Conservation (phyloP, 2,113 vertebrate genomes). For the Aphyosemion australe region DNA sequence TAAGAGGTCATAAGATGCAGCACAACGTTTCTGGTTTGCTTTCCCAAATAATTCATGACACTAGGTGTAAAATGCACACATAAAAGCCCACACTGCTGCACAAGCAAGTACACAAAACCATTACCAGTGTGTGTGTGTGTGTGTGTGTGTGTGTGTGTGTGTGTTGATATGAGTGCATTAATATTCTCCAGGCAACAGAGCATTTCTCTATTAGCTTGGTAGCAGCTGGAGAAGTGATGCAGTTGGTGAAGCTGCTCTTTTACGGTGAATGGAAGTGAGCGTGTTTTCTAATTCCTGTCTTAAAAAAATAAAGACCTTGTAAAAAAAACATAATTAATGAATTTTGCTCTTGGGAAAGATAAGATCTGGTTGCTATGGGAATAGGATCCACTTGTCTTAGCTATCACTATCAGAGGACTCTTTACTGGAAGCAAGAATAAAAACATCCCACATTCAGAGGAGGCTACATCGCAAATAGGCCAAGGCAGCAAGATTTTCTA, state of each 20-base stretch:
- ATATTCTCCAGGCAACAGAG: constrained; percentile 68
- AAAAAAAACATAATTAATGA: constrained; percentile 74
- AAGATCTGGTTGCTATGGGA: constrained; percentile 76
- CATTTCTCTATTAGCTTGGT: constrained; percentile 67
- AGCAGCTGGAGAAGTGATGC: constrained; percentile 72
- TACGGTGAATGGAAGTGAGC: constrained; percentile 69
- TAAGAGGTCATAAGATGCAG: constrained; percentile 37
- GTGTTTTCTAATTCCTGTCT: constrained; percentile 73
- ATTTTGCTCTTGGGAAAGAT: constrained; percentile 72
- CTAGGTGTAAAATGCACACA: constrained; percentile 36
- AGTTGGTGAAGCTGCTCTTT: constrained; percentile 56
- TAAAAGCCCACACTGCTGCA: constrained; percentile 24
- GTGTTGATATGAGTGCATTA: constrained; percentile 66
- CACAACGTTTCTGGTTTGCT: constrained; percentile 13
- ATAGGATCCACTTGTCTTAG: constrained; percentile 70
- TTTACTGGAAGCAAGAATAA: constrained; percentile 38
- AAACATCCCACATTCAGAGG: constrained; percentile 33
- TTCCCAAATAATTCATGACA: constrained; percentile 45
- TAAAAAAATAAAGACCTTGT: constrained; percentile 75
- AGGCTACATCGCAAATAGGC: constrained; percentile 25
- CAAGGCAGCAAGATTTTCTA: constrained; percentile 20
- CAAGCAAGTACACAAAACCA: constrained; percentile 52
- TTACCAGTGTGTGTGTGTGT: constrained; percentile 37
- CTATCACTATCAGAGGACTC: constrained; percentile 61
- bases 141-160: constrained; percentile 44